Conservation (phyloP, 2,797 vertebrate genomes). For the Aeoliscus strigatus region DNA sequence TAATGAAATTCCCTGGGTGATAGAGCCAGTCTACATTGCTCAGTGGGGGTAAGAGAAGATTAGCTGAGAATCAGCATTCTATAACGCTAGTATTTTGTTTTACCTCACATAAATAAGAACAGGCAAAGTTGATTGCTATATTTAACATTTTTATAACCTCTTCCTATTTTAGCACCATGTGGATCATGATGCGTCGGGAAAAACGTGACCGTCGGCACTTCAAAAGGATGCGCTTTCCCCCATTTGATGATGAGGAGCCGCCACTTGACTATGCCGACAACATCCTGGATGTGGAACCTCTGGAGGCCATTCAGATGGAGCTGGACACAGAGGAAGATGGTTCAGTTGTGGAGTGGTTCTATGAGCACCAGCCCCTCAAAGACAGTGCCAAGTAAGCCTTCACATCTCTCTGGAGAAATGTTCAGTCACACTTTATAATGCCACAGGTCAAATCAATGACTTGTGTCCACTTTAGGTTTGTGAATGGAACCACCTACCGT, state of each 20-base stretch:
- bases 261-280: conserved; percentile 98
- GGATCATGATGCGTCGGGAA: conserved; percentile 99
- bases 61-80: too few species aligned
- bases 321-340: conserved; percentile 91
- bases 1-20: conserved; percentile 99
- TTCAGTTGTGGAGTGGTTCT: conserved; percentile 92
- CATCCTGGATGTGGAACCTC: conserved; percentile 94
- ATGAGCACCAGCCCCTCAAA: conserved; percentile 95
- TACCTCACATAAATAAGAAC: too few species aligned
- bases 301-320: conserved; percentile 98
- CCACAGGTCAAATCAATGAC: not conserved
- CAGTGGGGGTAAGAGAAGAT: conserved; percentile 88
- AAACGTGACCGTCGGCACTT: conserved; percentile 96
- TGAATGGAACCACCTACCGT: conserved; percentile 96
- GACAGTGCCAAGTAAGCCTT: conserved; percentile 86
- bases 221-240: conserved; percentile 98
- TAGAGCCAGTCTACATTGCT: conserved; percentile 96
- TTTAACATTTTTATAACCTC: not conserved
- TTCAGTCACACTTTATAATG: not conserved
- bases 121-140: not conserved
- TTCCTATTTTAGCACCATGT: conserved; percentile 83
- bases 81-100: too few species aligned
- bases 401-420: accelerated
- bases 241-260: conserved; percentile 96
- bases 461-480: conserved; percentile 73